These are phyloP conservation scores for Isaurus tuberculatus DNA, from an alignment of 92 coral and sea anemone species.

Conservation along the genomic window DNA sequence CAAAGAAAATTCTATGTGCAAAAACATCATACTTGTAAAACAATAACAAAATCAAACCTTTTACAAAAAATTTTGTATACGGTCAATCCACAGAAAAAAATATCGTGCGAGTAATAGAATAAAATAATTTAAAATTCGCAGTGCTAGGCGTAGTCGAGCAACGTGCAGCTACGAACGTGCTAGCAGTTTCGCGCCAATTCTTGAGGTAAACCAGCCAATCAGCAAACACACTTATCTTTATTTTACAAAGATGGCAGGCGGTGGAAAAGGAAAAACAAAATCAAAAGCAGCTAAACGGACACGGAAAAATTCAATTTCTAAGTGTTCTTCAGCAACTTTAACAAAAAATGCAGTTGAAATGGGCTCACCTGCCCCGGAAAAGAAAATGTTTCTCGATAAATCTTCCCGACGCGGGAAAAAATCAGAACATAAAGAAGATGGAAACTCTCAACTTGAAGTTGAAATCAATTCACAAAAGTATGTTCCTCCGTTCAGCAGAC, in stretches of 20 bases:
- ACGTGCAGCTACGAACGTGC: not conserved
- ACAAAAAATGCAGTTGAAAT: slow-evolving; percentile 13
- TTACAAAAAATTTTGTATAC: too few relatives aligned
- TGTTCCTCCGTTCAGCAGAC: slow-evolving; percentile 65
- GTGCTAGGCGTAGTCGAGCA: not conserved
- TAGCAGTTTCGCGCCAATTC: not conserved
- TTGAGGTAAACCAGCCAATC: not conserved
- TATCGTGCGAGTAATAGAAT: too few relatives aligned
- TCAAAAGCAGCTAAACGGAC: slow-evolving; percentile 16
- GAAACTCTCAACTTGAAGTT: not conserved
- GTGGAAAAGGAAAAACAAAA: slow-evolving; percentile 11
- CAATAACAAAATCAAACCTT: too few relatives aligned
- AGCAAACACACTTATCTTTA: not conserved
- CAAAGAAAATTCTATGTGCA: too few relatives aligned
- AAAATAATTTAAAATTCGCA: too few relatives aligned
- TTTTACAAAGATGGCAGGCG: slow-evolving; percentile 40
- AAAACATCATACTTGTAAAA: too few relatives aligned
- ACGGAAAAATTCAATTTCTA: not conserved
- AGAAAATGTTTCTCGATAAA: slow-evolving; percentile 9
- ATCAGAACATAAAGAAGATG: not conserved
- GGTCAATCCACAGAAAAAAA: too few relatives aligned
- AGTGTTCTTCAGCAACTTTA: not conserved
- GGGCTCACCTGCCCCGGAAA: slow-evolving; percentile 11
- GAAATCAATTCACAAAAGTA: slow-evolving; percentile 36
- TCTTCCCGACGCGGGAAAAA: not conserved